These are phyloP conservation scores for Hippocampus zosterae DNA, from an alignment of 2,113 vertebrate species.

Conservation along the genomic window DNA sequence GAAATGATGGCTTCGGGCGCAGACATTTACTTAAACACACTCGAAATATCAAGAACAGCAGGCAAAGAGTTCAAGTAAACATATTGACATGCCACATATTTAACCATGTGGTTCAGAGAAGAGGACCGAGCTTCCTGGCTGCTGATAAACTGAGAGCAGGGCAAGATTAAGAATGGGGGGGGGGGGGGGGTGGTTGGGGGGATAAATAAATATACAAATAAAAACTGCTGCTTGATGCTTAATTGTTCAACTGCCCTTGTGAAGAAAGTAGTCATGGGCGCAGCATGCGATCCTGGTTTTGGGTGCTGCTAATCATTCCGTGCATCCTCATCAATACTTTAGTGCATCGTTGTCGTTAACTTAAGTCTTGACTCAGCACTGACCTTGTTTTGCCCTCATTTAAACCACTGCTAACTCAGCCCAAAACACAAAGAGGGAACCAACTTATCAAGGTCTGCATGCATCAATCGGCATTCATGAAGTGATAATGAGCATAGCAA, in stretches of 20 bases:
- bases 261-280: neutral
- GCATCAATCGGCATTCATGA: neutral
- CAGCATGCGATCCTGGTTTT: conserved; percentile 19
- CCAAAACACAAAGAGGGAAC: conserved; percentile 26
- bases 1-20: conserved; percentile 48
- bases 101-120: conserved; percentile 24
- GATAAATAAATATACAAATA: neutral
- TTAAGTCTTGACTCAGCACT: conserved; percentile 39
- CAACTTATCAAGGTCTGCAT: neutral
- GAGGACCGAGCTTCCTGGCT: conserved; percentile 15
- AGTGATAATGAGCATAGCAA: neutral
- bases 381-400: conserved; percentile 50
- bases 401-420: conserved; percentile 47
- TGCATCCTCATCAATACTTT: conserved; percentile 44
- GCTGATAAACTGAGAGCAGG: conserved; percentile 14
- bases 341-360: conserved; percentile 23
- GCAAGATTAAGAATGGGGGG: neutral
- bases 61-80: conserved; percentile 34
- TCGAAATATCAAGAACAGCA: conserved; percentile 36
- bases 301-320: conserved; percentile 36
- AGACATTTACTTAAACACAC: conserved; percentile 40
- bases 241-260: conserved; percentile 13
- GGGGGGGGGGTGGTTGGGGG: too few species aligned
- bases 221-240: conserved; percentile 9
- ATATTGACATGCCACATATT: neutral